Evolutionary conservation across 2,888 invertebrate genomes (phyloP).

Genomic region (Blera fallax): DNA sequence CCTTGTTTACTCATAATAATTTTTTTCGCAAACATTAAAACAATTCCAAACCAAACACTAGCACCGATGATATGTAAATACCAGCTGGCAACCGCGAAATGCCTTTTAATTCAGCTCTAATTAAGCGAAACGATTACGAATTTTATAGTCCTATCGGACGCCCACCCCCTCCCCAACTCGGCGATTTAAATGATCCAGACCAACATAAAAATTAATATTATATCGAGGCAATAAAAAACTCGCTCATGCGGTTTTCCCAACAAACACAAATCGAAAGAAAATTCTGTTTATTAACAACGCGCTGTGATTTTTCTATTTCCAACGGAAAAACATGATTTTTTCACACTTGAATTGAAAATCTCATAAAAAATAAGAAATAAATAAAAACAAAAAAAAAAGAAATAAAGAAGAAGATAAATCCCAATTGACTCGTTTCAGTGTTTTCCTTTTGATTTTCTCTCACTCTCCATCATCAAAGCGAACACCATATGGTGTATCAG

Average conservation of each 20-base stretch:
- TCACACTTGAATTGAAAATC: background rate
- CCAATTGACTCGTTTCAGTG: background rate
- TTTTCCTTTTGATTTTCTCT: background rate
- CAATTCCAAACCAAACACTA: background rate
- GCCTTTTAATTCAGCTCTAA: background rate
- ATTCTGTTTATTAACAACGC: background rate
- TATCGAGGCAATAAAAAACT: slow-evolving; percentile 12
- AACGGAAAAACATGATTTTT: slow-evolving; percentile 8
- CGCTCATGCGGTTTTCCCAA: background rate
- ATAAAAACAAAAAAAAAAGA: background rate
- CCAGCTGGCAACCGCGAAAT: background rate
- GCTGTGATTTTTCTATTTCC: slow-evolving; percentile 11
- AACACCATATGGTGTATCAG: background rate
- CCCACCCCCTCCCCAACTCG: background rate
- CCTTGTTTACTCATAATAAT: background rate
- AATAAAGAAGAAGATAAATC: too few relatives aligned
- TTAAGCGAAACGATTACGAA: background rate
- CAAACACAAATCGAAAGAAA: background rate
- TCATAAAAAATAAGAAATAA: background rate
- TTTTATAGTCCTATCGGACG: slow-evolving; percentile 2
- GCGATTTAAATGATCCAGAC: background rate
- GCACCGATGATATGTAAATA: background rate
- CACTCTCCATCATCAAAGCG: background rate
- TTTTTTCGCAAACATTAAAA: background rate
- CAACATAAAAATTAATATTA: background rate